These are phyloP conservation scores for Chiloscyllium plagiosum DNA, from an alignment of 2,113 vertebrate species.

Conservation along the genomic window DNA sequence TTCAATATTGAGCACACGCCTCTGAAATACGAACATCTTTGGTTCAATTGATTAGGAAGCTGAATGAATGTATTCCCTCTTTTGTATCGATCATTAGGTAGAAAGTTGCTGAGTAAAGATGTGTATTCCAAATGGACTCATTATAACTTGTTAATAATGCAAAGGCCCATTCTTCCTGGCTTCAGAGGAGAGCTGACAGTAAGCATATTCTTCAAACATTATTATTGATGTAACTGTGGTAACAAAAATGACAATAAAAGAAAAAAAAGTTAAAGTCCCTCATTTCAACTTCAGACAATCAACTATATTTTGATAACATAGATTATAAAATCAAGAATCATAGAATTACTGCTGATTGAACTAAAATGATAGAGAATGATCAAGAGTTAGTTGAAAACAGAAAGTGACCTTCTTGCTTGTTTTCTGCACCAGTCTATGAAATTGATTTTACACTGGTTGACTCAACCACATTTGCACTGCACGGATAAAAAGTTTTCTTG, in stretches of 20 bases:
- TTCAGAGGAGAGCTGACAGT: not conserved
- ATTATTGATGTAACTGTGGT: not conserved
- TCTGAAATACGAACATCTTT: not conserved
- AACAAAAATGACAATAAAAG: not conserved
- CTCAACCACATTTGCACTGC: not conserved
- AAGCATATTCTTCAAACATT: not conserved
- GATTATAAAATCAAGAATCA: not conserved
- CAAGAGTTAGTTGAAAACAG: not conserved
- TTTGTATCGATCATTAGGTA: not conserved
- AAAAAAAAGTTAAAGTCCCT: not conserved
- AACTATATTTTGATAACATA: not conserved
- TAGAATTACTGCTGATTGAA: not conserved
- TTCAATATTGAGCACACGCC: not conserved
- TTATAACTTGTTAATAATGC: slow-evolving; percentile 22
- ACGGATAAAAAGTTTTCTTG: not conserved
- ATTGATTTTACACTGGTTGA: not conserved
- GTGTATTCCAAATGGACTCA: slow-evolving; percentile 1
- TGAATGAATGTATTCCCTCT: not conserved
- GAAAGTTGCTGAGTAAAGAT: slow-evolving; percentile 31
- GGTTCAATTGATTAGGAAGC: not conserved
- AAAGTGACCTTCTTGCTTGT: not conserved
- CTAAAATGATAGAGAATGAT: not conserved
- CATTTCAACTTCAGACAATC: not conserved
- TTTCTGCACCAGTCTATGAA: too few species aligned
- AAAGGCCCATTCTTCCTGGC: not conserved